phyloP scores from a whole-genome alignment of 2,888 invertebrate genomes.

The Adelphocoris suturalis region DNA sequence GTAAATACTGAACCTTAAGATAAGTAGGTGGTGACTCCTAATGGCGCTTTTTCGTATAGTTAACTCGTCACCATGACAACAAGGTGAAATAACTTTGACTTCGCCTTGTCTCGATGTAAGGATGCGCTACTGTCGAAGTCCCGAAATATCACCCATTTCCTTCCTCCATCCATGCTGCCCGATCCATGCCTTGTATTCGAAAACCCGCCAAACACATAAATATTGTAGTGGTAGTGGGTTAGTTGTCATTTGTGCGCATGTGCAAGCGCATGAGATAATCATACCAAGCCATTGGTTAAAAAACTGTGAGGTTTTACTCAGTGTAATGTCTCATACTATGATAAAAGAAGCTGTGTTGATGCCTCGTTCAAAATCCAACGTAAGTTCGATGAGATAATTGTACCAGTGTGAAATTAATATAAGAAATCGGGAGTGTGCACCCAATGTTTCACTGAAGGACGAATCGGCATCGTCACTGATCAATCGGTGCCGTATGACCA shows the following conservation, averaged over 20 bases:
- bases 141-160: no score
- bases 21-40: no score
- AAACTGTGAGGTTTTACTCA: slow-evolving; percentile 72
- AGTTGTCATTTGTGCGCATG: slow-evolving; percentile 60
- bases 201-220: slow-evolving; percentile 47
- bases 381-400: slow-evolving; percentile 47
- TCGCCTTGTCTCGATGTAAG: no score
- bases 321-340: slow-evolving; percentile 67
- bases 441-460: neutral
- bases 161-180: no score
- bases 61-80: no score
- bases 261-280: slow-evolving; percentile 61
- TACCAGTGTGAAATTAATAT: neutral
- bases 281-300: slow-evolving; percentile 73
- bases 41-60: no score
- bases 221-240: slow-evolving; percentile 65
- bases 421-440: neutral
- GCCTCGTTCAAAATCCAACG: slow-evolving; percentile 65
- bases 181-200: neutral
- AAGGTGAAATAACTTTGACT: no score
- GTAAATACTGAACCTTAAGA: no score
- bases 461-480: slow-evolving; percentile 7
- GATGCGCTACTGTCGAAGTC: no score
- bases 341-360: slow-evolving; percentile 65
- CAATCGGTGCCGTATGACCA: slow-evolving; percentile 19